phyloP scores from a whole-genome alignment of 2,888 invertebrate genomes.

The Psylliodes chrysocephalus region DNA sequence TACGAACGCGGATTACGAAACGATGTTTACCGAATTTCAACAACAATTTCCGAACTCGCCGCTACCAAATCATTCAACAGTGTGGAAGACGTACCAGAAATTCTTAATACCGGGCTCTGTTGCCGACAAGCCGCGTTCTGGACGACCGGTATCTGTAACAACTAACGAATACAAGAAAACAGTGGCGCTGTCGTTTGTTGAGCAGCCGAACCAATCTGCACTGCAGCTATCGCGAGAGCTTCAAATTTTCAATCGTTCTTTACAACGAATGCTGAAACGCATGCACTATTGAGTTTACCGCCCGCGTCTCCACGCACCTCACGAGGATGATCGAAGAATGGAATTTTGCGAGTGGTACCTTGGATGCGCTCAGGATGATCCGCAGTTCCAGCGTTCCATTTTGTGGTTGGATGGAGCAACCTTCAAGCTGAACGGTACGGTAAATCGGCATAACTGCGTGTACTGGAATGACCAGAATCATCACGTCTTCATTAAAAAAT shows the following conservation, averaged over 20 bases:
- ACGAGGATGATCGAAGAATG: conserved; percentile 37
- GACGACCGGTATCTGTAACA: conserved; percentile 17
- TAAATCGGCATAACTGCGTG: conserved; percentile 49
- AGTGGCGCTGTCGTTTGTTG: conserved; percentile 30
- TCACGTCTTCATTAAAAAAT: conserved; percentile 39
- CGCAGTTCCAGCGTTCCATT: background rate
- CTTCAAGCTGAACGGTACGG: conserved; percentile 48
- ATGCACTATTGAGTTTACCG: conserved; percentile 31
- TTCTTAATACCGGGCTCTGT: no score
- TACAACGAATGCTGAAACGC: no score
- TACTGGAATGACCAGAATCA: conserved; percentile 35
- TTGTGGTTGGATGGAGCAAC: conserved; percentile 1
- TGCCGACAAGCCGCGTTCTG: conserved; percentile 15
- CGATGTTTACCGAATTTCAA: no score
- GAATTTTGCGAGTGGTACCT: conserved; percentile 45
- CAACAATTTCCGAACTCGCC: no score
- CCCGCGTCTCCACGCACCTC: conserved; percentile 40
- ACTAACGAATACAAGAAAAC: conserved; percentile 15
- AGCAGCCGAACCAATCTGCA: conserved; percentile 28
- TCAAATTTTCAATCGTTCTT: no score
- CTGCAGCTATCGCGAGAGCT: conserved; percentile 17
- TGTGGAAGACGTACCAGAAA: no score
- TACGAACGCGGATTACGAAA: no score
- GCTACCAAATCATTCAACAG: no score
- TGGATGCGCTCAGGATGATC: conserved; percentile 38